Percentiles rank a stretch among this genome's conserved stretches.
phyloP scores from a whole-genome alignment of 2,888 invertebrate species.

The Hedya salicella region DNA sequence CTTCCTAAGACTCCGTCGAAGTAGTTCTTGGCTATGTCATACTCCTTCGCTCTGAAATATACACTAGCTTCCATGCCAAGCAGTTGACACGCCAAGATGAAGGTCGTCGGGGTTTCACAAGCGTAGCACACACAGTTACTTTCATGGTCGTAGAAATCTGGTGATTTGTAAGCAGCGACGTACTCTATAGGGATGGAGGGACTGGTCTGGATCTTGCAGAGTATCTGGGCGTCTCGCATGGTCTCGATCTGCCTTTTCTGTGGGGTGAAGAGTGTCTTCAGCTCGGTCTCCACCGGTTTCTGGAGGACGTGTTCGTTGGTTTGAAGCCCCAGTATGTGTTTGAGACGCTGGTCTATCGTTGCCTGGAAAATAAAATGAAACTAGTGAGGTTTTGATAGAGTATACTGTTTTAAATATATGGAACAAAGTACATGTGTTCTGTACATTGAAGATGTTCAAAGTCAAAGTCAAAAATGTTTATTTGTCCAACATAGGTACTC shows the following conservation, averaged over 20 bases:
- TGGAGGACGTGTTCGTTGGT: constrained; percentile 53
- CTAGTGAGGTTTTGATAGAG: background rate
- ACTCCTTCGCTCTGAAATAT: constrained; percentile 66
- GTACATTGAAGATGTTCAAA: no score
- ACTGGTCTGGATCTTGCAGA: constrained; percentile 57
- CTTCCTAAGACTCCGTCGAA: constrained; percentile 61
- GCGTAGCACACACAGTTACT: constrained; percentile 61
- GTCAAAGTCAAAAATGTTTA: no score
- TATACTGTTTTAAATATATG: no score
- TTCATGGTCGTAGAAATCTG: constrained; percentile 61
- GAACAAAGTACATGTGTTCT: no score
- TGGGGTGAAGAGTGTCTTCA: constrained; percentile 51
- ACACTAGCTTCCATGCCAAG: constrained; percentile 62
- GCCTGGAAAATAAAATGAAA: constrained; percentile 54
- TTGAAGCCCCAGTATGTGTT: constrained; percentile 65
- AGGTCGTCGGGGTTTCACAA: constrained; percentile 56
- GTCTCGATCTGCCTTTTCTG: constrained; percentile 63
- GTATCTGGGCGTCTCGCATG: constrained; percentile 60
- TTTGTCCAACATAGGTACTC: no score
- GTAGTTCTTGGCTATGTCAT: constrained; percentile 66
- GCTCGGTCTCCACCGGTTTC: constrained; percentile 22
- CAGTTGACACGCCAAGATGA: constrained; percentile 55
- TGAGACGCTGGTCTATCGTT: constrained; percentile 68
- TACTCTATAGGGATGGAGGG: constrained; percentile 55
- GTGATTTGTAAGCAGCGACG: constrained; percentile 58